Percentiles rank a stretch among this genome's conserved stretches.
These are phyloP conservation scores for Cristatella mucedo DNA, from an alignment of 2,888 invertebrate species.

Conservation along the genomic window DNA sequence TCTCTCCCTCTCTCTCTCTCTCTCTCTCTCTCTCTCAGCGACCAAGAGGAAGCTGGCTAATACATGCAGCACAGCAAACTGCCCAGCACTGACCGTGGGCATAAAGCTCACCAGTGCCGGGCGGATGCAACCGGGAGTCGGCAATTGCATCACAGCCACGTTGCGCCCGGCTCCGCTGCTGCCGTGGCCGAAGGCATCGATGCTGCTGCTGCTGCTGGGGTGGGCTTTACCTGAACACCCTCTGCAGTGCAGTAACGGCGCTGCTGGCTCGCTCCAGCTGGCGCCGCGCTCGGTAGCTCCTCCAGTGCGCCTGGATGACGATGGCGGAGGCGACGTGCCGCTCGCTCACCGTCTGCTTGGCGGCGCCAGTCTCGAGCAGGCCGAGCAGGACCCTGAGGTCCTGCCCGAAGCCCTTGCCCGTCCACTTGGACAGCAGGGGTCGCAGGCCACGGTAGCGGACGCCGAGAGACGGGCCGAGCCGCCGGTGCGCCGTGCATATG, in stretches of 20 bases:
- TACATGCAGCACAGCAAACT: no score
- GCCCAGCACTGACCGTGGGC: no score
- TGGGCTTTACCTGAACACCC: constrained; percentile 25
- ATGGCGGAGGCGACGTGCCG: constrained; percentile 24
- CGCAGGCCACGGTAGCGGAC: constrained; percentile 20
- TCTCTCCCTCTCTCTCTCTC: no score
- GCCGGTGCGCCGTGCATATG: constrained; percentile 29
- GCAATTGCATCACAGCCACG: no score
- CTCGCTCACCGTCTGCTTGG: constrained; percentile 21
- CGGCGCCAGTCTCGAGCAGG: constrained; percentile 27
- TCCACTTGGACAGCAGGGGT: constrained; percentile 26
- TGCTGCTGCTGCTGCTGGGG: constrained; percentile 16
- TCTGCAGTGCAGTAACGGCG: constrained; percentile 30
- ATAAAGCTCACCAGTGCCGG: no score
- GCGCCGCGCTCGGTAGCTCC: constrained; percentile 24
- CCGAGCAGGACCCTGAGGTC: constrained; percentile 24
- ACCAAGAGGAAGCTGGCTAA: no score
- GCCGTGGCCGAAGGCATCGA: constrained; percentile 22
- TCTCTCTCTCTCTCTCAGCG: no score
- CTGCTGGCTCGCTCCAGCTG: constrained; percentile 23
- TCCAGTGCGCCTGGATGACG: constrained; percentile 32
- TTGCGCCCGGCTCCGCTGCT: no score
- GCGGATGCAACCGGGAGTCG: no score
- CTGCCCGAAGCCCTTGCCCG: constrained; percentile 24
- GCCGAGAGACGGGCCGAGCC: no score